phyloP scores from a whole-genome alignment of 2,113 vertebrate genomes.

The Todiramphus saurophagus region DNA sequence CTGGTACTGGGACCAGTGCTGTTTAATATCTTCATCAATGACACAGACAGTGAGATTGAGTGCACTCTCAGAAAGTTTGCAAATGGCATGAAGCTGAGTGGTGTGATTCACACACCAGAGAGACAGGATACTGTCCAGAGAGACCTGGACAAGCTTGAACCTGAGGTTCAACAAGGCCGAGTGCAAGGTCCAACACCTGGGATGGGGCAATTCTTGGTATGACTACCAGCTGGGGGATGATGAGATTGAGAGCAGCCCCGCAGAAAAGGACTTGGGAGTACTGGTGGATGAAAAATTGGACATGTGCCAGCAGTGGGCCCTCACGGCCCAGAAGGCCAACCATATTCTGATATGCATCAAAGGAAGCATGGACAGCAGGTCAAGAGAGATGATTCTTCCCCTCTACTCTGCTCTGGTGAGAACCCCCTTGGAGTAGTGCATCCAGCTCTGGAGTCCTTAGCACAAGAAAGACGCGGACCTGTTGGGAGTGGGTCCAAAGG shows the following conservation, averaged over 20 bases:
- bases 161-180: not conserved
- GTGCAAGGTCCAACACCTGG: no score
- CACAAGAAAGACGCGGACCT: not conserved
- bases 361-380: not conserved
- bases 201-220: no score
- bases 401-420: not conserved
- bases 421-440: no score
- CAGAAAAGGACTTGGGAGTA: no score
- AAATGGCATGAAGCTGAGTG: not conserved
- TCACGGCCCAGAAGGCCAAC: not conserved
- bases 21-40: not conserved
- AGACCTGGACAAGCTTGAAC: not conserved
- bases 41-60: not conserved
- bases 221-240: no score
- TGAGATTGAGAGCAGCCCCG: no score
- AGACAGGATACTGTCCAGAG: no score
- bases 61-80: not conserved
- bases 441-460: no score
- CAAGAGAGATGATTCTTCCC: not conserved
- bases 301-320: no score
- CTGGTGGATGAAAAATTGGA: not conserved
- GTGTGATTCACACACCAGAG: not conserved
- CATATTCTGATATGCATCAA: not conserved
- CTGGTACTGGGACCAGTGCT: not conserved
- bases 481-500: not conserved